Base-by-base conservation (phyloP, 2,797 vertebrate genomes). In the Hoplostethus atlanticus region DNA sequence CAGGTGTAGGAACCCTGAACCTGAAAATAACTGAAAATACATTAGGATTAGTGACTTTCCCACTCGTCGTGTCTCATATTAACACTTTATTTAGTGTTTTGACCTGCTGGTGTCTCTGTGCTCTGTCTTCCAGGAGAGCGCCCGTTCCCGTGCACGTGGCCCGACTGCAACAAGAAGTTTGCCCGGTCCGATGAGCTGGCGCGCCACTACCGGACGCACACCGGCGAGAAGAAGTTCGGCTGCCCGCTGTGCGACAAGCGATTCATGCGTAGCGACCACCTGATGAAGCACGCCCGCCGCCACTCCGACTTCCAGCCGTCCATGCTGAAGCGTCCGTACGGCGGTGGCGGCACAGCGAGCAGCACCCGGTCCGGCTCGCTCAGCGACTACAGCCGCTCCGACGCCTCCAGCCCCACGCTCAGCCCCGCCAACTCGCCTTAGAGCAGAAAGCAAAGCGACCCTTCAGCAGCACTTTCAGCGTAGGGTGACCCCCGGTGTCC, bases 231-330 rank as follows among this genome's bases (percentile, higher is more conserved):
- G 90, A 94, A 94, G 71, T 96, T 96, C 77, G 84, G 93, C 81
- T 96, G 96, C 53, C 95, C 95, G 0, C 92, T 96, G 71, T 96
- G 95, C 0, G 92, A 94, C 73, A 96, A 96, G 68, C 96, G 96
- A 79, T 96, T 96, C 91, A 96, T 96, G 96, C 94, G 96, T 80
- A 96, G 95, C 0, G 96, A 96, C 87, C 96, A 96, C 64, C 92
- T 96, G 82, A 95, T 93, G 6, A 96, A 96, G 91, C 96, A 96
- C 0, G 95, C 95, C 12, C 94, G 95, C 3, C 95, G 95, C 53
- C 95, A 96, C 0, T 92, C 93, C 84, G 91, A 93, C 73, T 96
- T 96, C 88, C 93, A 95, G 36, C 95, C 95, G 0, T 92, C 94
- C 75, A 95, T 96, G 95, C 94, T 96, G n/a, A 93, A 94, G 86